These are phyloP conservation scores for Xanthorhoe designata DNA, from an alignment of 2,888 invertebrate species.

Conservation along the genomic window DNA sequence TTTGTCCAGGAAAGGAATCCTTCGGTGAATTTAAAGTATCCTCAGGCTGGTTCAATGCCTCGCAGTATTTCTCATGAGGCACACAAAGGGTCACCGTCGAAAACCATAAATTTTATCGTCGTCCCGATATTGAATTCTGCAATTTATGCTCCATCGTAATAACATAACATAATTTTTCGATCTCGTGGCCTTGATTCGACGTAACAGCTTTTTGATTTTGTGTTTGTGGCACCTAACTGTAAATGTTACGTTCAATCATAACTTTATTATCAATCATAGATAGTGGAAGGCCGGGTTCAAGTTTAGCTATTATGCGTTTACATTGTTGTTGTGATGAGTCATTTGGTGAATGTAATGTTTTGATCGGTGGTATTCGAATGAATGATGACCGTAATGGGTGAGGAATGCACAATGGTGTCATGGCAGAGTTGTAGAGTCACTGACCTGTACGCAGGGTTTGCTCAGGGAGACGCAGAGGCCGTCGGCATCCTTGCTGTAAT, in stretches of 20 bases:
- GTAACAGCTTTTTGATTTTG: slow-evolving; percentile 46
- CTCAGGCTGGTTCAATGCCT: slow-evolving; percentile 60
- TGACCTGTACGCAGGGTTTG: slow-evolving; percentile 96
- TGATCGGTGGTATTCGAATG: slow-evolving; percentile 31
- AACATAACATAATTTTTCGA: slow-evolving; percentile 55
- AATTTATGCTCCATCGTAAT: slow-evolving; percentile 64
- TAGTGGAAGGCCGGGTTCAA: slow-evolving; percentile 52
- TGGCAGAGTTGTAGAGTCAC: slow-evolving; percentile 42
- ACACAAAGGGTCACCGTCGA: slow-evolving; percentile 66
- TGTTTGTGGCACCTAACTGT: slow-evolving; percentile 46
- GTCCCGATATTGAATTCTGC: slow-evolving; percentile 73
- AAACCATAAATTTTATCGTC: slow-evolving; percentile 73
- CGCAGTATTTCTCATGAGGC: slow-evolving; percentile 67
- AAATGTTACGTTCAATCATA: slow-evolving; percentile 49
- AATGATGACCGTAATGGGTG: slow-evolving; percentile 32
- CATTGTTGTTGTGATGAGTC: slow-evolving; percentile 39
- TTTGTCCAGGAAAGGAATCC: slow-evolving; percentile 61
- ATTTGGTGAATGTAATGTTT: slow-evolving; percentile 36
- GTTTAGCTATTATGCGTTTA: slow-evolving; percentile 39
- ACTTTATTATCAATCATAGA: slow-evolving; percentile 47
- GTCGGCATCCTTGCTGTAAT: slow-evolving; percentile 99
- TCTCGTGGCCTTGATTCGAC: slow-evolving; percentile 58
- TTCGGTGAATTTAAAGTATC: slow-evolving; percentile 72
- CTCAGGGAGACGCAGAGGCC: slow-evolving; percentile 98
- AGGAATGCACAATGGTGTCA: slow-evolving; percentile 23